Conservation (phyloP, 2,888 invertebrate genomes). For the Eilema caniola region DNA sequence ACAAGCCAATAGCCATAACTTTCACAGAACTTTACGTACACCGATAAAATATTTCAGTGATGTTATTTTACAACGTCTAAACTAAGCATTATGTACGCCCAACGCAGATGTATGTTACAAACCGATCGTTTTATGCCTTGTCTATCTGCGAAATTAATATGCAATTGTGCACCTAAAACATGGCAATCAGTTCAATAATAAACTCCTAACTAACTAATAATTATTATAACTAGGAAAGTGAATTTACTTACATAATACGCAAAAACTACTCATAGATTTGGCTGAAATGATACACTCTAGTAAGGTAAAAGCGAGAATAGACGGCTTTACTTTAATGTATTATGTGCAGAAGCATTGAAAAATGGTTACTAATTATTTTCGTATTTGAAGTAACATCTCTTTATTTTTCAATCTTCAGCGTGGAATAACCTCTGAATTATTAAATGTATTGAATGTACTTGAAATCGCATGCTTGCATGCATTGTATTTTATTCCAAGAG, state of each 20-base stretch:
- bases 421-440: background rate
- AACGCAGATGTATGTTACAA: slow-evolving; percentile 52
- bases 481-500: slow-evolving; percentile 3
- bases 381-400: background rate
- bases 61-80: slow-evolving; percentile 57
- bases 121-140: slow-evolving; percentile 54
- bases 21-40: slow-evolving; percentile 54
- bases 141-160: slow-evolving; percentile 54
- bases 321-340: too few relatives aligned
- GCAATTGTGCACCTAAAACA: slow-evolving; percentile 36
- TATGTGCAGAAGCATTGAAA: too few relatives aligned
- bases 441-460: background rate
- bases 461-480: background rate
- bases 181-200: slow-evolving; percentile 20
- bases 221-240: background rate
- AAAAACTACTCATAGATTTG: too few relatives aligned
- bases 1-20: slow-evolving; percentile 62
- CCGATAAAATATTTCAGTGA: slow-evolving; percentile 63
- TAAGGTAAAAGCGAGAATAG: too few relatives aligned
- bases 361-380: background rate
- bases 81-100: slow-evolving; percentile 39
- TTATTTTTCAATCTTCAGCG: slow-evolving; percentile 18
- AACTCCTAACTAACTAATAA: background rate
- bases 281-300: background rate
- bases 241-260: background rate